These are phyloP conservation scores for Eucera pruinosa DNA, from an alignment of 2,888 invertebrate species.

Conservation along the genomic window DNA sequence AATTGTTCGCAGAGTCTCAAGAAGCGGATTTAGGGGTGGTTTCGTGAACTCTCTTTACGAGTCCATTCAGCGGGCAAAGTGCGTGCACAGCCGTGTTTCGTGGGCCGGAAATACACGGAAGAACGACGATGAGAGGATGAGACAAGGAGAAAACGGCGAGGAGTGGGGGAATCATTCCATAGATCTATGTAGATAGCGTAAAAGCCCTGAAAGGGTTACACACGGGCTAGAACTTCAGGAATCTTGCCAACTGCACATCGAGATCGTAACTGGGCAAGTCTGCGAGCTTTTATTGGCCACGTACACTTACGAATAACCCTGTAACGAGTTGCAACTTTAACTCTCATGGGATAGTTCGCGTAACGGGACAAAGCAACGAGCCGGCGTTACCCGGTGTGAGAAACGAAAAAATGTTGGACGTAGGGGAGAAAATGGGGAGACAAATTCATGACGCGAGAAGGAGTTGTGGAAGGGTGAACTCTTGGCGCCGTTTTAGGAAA, in stretches of 20 bases:
- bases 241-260: slow-evolving; percentile 49
- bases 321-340: slow-evolving; percentile 53
- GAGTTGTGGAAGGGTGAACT: slow-evolving; percentile 5
- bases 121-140: slow-evolving; percentile 24
- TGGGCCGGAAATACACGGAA: slow-evolving; percentile 41
- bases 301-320: slow-evolving; percentile 48
- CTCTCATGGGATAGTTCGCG: slow-evolving; percentile 13
- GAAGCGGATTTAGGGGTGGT: background rate
- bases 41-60: slow-evolving; percentile 43
- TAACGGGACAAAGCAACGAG: slow-evolving; percentile 9
- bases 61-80: slow-evolving; percentile 42
- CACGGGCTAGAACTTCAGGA: slow-evolving; percentile 29
- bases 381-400: background rate
- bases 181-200: slow-evolving; percentile 45
- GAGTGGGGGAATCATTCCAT: background rate
- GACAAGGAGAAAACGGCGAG: slow-evolving; percentile 16
- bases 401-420: background rate
- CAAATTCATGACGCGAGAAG: slow-evolving; percentile 29
- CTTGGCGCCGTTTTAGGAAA: slow-evolving; percentile 30
- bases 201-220: slow-evolving; percentile 49
- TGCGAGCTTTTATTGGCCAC: slow-evolving; percentile 57
- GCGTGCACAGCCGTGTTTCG: slow-evolving; percentile 47
- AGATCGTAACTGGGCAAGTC: slow-evolving; percentile 31
- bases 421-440: background rate
- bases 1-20: slow-evolving; percentile 28